Conservation (phyloP, 2,888 invertebrate genomes). For the Drosophila emarginata region DNA sequence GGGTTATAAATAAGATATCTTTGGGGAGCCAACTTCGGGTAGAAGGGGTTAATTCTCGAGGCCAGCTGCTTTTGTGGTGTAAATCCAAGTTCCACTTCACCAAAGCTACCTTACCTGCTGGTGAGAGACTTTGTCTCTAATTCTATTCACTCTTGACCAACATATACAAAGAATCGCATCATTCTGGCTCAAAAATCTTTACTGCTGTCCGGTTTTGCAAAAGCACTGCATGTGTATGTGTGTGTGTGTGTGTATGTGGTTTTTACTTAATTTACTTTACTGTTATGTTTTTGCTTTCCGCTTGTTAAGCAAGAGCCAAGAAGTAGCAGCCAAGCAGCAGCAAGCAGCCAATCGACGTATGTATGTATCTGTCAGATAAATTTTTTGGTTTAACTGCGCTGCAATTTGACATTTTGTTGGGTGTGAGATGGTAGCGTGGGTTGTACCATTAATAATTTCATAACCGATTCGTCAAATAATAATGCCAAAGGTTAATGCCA, state of each 20-base stretch:
- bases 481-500: slow-evolving; percentile 72
- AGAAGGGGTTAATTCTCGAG: slow-evolving; percentile 61
- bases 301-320: slow-evolving; percentile 62
- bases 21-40: slow-evolving; percentile 38
- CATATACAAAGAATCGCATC: slow-evolving; percentile 50
- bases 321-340: slow-evolving; percentile 27
- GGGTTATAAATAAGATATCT: slow-evolving; percentile 61
- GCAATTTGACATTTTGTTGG: slow-evolving; percentile 64
- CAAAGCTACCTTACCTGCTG: slow-evolving; percentile 41
- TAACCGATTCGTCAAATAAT: slow-evolving; percentile 34
- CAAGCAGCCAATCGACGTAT: slow-evolving; percentile 39
- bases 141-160: slow-evolving; percentile 64
- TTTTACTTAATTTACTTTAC: slow-evolving; percentile 73
- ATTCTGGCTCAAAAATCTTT: slow-evolving; percentile 29
- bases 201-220: slow-evolving; percentile 55
- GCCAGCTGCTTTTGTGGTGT: slow-evolving; percentile 67
- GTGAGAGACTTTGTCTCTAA: slow-evolving; percentile 14
- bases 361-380: slow-evolving; percentile 64
- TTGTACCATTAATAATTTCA: slow-evolving; percentile 37
- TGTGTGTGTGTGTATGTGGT: slow-evolving; percentile 47
- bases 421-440: slow-evolving; percentile 61
- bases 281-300: slow-evolving; percentile 72
- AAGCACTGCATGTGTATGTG: slow-evolving; percentile 51
- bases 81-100: slow-evolving; percentile 29
- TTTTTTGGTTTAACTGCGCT: slow-evolving; percentile 49